Percentiles rank a stretch among this genome's conserved stretches.
Conservation (phyloP, 2,888 invertebrate genomes). For the Ptychoptera contaminata region DNA sequence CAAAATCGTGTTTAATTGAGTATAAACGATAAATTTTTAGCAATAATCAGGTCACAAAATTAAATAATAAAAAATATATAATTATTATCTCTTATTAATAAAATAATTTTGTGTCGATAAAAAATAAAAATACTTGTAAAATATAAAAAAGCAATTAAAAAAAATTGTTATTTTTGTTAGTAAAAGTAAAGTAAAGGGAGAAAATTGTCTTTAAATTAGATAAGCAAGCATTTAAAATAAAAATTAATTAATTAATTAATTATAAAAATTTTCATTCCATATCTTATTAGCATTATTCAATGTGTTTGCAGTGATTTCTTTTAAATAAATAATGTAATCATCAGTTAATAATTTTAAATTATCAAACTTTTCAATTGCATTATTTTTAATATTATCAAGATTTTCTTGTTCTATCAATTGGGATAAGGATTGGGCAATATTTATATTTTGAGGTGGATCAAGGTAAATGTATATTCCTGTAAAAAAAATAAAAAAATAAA, state of each 20-base stretch:
- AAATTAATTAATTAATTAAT: slow-evolving; percentile 8
- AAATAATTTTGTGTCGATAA: no score
- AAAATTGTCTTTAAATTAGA: no score
- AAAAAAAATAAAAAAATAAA: slow-evolving; percentile 2
- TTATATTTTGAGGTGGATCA: slow-evolving; percentile 11
- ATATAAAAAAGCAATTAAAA: no score
- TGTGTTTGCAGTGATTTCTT: slow-evolving; percentile 37
- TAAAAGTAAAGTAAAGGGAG: no score
- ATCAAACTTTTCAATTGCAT: slow-evolving; percentile 34
- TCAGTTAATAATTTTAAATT: slow-evolving; percentile 33
- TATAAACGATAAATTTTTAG: no score
- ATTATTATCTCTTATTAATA: no score
- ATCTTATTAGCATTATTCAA: slow-evolving; percentile 32
- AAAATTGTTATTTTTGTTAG: no score
- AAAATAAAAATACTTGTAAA: no score
- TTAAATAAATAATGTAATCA: slow-evolving; percentile 31
- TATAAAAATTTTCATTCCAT: slow-evolving; percentile 31
- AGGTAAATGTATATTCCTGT: slow-evolving; percentile 22
- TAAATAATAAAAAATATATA: no score
- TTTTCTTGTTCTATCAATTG: slow-evolving; percentile 13
- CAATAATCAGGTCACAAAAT: no score
- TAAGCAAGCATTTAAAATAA: no score
- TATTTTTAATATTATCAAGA: slow-evolving; percentile 31
- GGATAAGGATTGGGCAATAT: slow-evolving; percentile 1
- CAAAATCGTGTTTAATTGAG: no score